Evolutionary conservation across 2,113 vertebrate genomes (phyloP), one percentile per base, ranked within the genome.

Genomic region (Semicossyphus pulcher): DNA sequence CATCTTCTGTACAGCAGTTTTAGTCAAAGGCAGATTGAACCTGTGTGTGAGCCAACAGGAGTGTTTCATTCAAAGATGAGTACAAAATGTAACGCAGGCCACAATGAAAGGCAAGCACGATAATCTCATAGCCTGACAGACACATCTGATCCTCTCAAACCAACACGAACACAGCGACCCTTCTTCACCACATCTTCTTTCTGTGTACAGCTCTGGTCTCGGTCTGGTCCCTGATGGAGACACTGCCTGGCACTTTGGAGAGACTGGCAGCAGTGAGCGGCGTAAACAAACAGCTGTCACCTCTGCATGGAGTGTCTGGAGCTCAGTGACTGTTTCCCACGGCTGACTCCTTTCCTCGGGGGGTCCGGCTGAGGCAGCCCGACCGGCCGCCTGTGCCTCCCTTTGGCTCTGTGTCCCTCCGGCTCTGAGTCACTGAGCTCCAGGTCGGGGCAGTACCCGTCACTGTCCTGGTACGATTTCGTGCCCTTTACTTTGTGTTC

Each of bases 371-470:
- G 89, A 84, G 85, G 87, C 84, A 88, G 90, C 80, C 77, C 88
- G 64, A 58, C 93, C 68, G 87, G 88, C 78, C 92, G 94, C 29
- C 94, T 93, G 81, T 91, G 94, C 73, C 91, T 94, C 51, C 94
- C 95, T 80, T 95, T 96, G 28, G 95, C 93, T 20, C 41, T 44
- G 41, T 44, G 41, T 20, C 41, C 20, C 85, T 99, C 97, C 0
- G 95, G 92, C 83, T 99, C 97, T 0, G 97, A 98, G 92, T 99
- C 98, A 80, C 98, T 99, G 36, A 96, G 94, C 86, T 99, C 97
- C 71, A 97, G 87, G 87, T 99, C 98, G 0, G 98, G 98, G 80
- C 97, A 99, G 90, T 99, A 99, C 1, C 98, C 98, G 2, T 99
- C 98, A 0, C 95, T 97, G 84, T 99, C 97, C 83, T 97, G 97